These are phyloP conservation scores for Calephelis virginiensis DNA, from an alignment of 1,140 invertebrate species.

Conservation along the genomic window DNA sequence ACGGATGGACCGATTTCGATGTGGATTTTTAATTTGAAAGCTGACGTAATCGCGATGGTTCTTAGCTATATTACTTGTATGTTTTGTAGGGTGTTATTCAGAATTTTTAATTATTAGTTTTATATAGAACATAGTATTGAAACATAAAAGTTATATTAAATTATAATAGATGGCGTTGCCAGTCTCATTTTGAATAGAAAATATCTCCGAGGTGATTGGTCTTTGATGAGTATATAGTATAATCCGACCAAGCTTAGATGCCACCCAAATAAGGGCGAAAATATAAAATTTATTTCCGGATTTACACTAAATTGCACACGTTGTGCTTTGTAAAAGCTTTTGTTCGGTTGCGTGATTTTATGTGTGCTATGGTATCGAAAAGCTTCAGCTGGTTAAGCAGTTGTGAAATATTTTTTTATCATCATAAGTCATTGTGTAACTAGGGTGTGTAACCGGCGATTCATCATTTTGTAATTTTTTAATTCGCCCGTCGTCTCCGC, in stretches of 20 bases:
- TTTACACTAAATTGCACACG: conserved; percentile 35
- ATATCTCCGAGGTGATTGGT: conserved; percentile 50
- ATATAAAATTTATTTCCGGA: conserved; percentile 48
- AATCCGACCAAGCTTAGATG: conserved; percentile 52
- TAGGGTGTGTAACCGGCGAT: conserved; percentile 41
- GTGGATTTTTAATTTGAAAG: too few species aligned
- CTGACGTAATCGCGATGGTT: too few species aligned
- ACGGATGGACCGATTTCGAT: too few species aligned
- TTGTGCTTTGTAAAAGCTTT: conserved; percentile 37
- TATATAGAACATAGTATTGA: too few species aligned
- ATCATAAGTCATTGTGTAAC: conserved; percentile 27
- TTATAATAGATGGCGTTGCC: conserved; percentile 41
- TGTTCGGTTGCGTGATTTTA: conserved; percentile 27
- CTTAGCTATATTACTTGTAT: too few species aligned
- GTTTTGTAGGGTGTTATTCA: too few species aligned
- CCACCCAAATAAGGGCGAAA: conserved; percentile 54
- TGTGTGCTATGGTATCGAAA: conserved; percentile 31
- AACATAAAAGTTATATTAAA: not conserved
- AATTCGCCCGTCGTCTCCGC: conserved; percentile 55
- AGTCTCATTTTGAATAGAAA: conserved; percentile 32
- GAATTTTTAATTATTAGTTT: too few species aligned
- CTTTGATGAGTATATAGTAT: conserved; percentile 39
- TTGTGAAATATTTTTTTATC: conserved; percentile 27
- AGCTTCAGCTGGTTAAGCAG: conserved; percentile 32
- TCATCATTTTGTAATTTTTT: conserved; percentile 58